phyloP scores from a whole-genome alignment of 2,113 vertebrate genomes.

The Saccopteryx bilineata region DNA sequence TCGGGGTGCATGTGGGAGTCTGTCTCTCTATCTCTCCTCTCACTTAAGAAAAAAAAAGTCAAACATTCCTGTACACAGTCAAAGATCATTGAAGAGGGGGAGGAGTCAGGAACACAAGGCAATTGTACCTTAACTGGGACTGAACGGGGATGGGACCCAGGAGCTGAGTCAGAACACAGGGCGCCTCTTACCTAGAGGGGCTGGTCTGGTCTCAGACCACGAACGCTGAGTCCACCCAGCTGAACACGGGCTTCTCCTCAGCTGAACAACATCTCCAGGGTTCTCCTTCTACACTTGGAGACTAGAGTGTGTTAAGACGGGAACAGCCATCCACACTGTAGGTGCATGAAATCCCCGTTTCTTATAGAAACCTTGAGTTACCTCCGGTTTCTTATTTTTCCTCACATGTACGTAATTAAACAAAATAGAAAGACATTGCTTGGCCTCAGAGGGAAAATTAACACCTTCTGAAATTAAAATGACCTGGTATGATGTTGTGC shows the following conservation, averaged over 20 bases:
- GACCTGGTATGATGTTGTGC: neutral
- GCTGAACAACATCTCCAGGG: conserved; percentile 6
- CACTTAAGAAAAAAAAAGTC: no score
- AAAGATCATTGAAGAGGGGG: neutral
- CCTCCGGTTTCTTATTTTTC: neutral
- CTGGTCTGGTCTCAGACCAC: neutral
- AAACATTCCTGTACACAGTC: neutral
- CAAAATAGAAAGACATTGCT: conserved; percentile 19
- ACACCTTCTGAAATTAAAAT: conserved; percentile 47
- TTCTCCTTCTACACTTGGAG: neutral
- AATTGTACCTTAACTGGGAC: neutral
- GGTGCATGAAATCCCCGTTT: neutral
- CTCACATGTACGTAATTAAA: conserved; percentile 15
- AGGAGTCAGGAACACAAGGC: neutral
- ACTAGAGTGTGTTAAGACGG: neutral
- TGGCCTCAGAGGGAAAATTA: conserved; percentile 32
- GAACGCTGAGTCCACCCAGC: neutral
- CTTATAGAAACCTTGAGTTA: conserved; percentile 6
- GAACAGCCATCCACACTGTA: neutral
- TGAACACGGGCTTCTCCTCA: neutral
- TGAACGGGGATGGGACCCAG: no score
- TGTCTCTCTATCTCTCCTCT: no score
- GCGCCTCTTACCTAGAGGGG: neutral
- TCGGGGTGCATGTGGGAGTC: no score
- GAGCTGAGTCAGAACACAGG: neutral